Conservation (phyloP, 2,888 invertebrate species). For the Sphecodes monilicornis region DNA sequence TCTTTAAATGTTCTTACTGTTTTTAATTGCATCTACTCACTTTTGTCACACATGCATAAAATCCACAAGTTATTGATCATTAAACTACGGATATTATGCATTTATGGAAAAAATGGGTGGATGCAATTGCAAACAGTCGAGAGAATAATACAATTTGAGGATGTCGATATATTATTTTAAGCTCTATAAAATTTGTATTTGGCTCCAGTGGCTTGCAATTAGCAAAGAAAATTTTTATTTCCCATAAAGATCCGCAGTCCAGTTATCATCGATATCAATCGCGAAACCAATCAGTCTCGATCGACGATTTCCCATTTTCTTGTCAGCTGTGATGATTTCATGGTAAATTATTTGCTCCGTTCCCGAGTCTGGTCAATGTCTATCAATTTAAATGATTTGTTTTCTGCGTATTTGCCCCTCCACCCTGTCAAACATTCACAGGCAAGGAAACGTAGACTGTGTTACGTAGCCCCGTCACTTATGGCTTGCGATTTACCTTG, state of each 20-base stretch:
- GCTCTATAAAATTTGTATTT: no score
- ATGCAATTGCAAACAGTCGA: no score
- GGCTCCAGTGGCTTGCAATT: no score
- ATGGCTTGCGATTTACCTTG: constrained; percentile 21
- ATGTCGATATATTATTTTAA: no score
- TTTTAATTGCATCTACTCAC: no score
- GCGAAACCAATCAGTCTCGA: background rate
- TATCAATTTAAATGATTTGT: background rate
- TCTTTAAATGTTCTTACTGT: no score
- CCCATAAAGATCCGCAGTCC: no score
- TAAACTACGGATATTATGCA: no score
- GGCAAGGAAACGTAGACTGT: background rate
- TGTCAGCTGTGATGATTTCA: background rate
- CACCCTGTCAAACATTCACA: background rate
- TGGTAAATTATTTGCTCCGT: background rate
- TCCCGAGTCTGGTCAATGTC: background rate
- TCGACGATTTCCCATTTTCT: background rate
- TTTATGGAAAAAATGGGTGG: no score
- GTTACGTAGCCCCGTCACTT: constrained; percentile 19
- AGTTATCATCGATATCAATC: background rate
- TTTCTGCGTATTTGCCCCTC: background rate
- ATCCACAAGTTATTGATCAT: no score
- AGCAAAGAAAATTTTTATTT: background rate
- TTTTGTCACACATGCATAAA: no score
- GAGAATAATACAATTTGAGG: no score